Evolutionary conservation across 1,140 invertebrate genomes (phyloP).

Genomic region (Rhagoletis pomonella): DNA sequence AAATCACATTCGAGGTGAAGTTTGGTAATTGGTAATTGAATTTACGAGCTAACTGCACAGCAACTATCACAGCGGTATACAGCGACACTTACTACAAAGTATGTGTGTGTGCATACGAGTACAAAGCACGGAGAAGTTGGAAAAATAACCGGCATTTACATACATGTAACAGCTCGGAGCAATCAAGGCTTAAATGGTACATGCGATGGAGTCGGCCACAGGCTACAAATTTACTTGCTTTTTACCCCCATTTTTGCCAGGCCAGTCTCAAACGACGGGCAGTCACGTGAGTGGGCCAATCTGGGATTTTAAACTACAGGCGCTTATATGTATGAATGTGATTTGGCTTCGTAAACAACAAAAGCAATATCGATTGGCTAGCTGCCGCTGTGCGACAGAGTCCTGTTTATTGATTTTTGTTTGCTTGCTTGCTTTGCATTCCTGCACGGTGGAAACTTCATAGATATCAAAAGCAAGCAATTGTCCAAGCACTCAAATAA

Average conservation of each 20-base stretch:
- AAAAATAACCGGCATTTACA: not conserved
- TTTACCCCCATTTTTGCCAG: not conserved
- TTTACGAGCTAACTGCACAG: slow-evolving; percentile 37
- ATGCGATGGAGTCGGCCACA: not conserved
- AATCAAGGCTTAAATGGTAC: slow-evolving; percentile 19
- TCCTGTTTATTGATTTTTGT: slow-evolving; percentile 31
- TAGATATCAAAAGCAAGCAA: slow-evolving; percentile 27
- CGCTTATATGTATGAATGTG: not conserved
- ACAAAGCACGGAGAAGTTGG: not conserved
- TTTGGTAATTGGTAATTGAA: slow-evolving; percentile 44
- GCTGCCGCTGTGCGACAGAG: not conserved
- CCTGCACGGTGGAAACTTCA: not conserved
- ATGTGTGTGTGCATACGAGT: not conserved
- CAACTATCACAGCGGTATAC: not conserved
- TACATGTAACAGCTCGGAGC: not conserved
- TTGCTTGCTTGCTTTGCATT: slow-evolving; percentile 21
- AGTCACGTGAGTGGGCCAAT: slow-evolving; percentile 28
- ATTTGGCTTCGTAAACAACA: not conserved
- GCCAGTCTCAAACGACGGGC: not conserved
- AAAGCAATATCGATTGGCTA: not conserved
- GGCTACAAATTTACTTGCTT: not conserved
- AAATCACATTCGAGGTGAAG: slow-evolving; percentile 37
- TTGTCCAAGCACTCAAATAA: slow-evolving; percentile 52
- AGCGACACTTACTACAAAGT: not conserved
- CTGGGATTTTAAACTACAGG: not conserved